Conservation (phyloP, 1,140 invertebrate species). For the Heliconius congener region DNA sequence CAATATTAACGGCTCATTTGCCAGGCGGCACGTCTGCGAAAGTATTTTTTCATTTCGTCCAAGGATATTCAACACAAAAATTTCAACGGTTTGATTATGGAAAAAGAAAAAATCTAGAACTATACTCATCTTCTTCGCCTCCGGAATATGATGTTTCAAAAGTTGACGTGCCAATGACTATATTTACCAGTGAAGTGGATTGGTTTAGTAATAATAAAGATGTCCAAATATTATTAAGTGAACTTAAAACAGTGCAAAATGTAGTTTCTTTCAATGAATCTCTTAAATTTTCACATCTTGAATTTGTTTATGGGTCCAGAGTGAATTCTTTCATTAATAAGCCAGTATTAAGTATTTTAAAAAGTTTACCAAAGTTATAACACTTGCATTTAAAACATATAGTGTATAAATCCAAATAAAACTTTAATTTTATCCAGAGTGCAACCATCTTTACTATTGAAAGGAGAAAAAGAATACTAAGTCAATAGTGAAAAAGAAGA, state of each 20-base stretch:
- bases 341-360: conserved; percentile 51
- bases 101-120: conserved; percentile 43
- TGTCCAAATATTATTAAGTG: conserved; percentile 45
- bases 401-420: neutral
- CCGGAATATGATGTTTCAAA: conserved; percentile 57
- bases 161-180: conserved; percentile 50
- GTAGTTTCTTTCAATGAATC: conserved; percentile 51
- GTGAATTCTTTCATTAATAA: conserved; percentile 55
- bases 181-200: conserved; percentile 60
- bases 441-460: too few species aligned
- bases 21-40: conserved; percentile 60
- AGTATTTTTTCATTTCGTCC: conserved; percentile 64
- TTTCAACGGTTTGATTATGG: conserved; percentile 67
- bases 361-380: conserved; percentile 23
- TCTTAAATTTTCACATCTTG: conserved; percentile 63
- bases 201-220: conserved; percentile 59
- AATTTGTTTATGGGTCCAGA: conserved; percentile 65
- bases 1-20: conserved; percentile 60
- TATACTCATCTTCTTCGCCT: conserved; percentile 53
- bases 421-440: neutral
- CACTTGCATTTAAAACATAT: neutral
- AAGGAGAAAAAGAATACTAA: neutral
- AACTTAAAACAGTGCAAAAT: conserved; percentile 50
- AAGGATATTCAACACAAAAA: conserved; percentile 52
- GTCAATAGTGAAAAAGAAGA: neutral